Evolutionary conservation across 2,797 vertebrate genomes (phyloP).

Genomic region (Carduelis carduelis): DNA sequence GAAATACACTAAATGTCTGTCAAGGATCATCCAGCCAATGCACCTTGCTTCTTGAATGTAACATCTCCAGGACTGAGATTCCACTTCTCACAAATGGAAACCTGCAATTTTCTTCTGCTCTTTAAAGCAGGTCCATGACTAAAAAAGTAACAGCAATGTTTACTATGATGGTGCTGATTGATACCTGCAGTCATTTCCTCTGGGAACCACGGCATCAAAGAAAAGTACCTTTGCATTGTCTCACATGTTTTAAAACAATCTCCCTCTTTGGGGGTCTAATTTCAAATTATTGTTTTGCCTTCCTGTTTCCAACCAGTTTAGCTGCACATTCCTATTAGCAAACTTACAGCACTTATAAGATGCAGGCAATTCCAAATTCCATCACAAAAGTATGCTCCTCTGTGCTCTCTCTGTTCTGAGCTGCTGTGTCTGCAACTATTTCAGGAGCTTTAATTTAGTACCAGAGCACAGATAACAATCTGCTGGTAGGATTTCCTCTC

Average conservation of each 20-base stretch:
- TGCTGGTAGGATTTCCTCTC: neutral
- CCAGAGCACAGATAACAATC: neutral
- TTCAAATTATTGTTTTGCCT: neutral
- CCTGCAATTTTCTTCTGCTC: neutral
- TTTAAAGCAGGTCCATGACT: neutral
- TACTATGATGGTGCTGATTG: neutral
- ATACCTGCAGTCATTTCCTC: constrained; percentile 23
- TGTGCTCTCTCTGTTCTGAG: neutral
- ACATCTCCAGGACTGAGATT: neutral
- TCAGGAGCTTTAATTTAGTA: constrained; percentile 11
- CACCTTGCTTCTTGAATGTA: neutral
- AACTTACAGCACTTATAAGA: neutral
- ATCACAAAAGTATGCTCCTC: neutral
- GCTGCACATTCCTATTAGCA: neutral
- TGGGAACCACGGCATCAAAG: neutral
- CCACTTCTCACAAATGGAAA: neutral
- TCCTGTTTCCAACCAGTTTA: constrained; percentile 3
- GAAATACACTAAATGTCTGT: neutral
- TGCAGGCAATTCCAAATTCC: neutral
- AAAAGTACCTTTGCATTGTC: neutral
- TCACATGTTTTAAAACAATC: neutral
- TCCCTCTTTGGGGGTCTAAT: neutral
- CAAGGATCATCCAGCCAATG: neutral
- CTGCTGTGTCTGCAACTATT: neutral
- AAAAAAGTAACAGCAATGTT: neutral